Percentiles rank a stretch among this genome's conserved stretches.
Evolutionary conservation across 2,113 vertebrate genomes (phyloP).

Genomic region (Vidua macroura): DNA sequence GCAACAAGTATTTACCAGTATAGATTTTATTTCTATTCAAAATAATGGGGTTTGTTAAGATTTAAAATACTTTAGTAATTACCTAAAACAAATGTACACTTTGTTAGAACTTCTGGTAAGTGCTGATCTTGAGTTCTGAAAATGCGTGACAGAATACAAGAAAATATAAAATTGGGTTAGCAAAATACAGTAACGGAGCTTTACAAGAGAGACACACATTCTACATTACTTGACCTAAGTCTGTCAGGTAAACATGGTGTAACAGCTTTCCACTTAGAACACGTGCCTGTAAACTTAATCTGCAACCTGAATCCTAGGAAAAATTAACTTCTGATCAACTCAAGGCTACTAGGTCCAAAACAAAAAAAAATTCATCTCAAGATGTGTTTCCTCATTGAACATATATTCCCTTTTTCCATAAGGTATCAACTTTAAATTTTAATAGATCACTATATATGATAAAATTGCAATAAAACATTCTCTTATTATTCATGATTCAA

Average conservation of each 20-base stretch:
- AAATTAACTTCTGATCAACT: neutral
- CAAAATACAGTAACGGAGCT: conserved; percentile 22
- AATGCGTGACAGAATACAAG: conserved; percentile 63
- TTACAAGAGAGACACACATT: conserved; percentile 20
- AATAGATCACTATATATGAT: conserved; percentile 36
- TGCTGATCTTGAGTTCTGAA: conserved; percentile 57
- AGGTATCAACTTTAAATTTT: conserved; percentile 1
- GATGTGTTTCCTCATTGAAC: neutral
- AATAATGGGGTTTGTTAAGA: conserved; percentile 62
- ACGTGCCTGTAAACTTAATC: neutral
- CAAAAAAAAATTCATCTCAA: neutral
- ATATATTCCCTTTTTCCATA: conserved; percentile 3
- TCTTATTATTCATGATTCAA: conserved; percentile 28
- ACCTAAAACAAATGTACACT: conserved; percentile 58
- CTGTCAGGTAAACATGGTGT: conserved; percentile 41
- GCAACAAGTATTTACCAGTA: conserved; percentile 56
- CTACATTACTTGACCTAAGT: conserved; percentile 7
- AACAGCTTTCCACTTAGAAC: conserved; percentile 39
- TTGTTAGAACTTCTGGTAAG: conserved; percentile 53
- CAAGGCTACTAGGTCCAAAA: neutral
- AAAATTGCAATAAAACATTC: conserved; percentile 46
- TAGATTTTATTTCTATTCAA: conserved; percentile 76
- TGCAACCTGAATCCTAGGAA: conserved; percentile 9
- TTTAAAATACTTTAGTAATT: conserved; percentile 66
- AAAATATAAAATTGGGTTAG: conserved; percentile 67